Base-by-base conservation (phyloP, 2,113 vertebrate genomes). In the Greenwoodochromis staneri region DNA sequence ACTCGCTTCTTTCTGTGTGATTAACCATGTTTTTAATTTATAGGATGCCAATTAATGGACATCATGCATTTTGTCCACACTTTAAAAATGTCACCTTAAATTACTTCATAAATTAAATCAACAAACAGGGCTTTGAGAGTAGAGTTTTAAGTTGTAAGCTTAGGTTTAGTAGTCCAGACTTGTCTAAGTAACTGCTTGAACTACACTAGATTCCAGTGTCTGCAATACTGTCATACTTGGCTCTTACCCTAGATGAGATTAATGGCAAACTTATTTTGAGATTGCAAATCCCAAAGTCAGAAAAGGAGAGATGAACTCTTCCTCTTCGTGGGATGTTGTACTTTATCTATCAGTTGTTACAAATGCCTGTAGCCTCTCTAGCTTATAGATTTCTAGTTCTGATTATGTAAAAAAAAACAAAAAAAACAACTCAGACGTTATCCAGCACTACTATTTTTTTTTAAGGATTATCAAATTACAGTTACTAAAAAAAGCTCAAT, bases 341-440 rank as follows among this genome's bases (percentile, higher is more conserved):
- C 2, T 61, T 61, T 17, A 61, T 59, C 27, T 59, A 59, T 17
- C 29, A 17, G 14, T 61, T 61, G 29, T 61, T 61, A 61, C 57
- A 61, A 17, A 61, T 61, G 27, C 29, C 57, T 31, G 14, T 31
- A 31, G 14, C 29, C 27, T 61, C 8, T 34, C 59, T 63, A n/a
- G 31, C 9, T 66, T 19, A 38, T 36, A n/a, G 17, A 19, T 34
- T 17, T 63, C 16, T 36, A 31, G 16, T 63, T 63, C 29, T 63
- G 31, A 57, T 57, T 57, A 14, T 14, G 12, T 57, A 13, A 14
- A 27, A 27, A 53, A 55, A 13, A 0, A 0, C 0, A 2, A 61
- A 17, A 17, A 61, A 61, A n/a, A 9, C 5, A 54, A 31, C 29
- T 61, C 16, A 34, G 27, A 31, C 1, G 1, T 61, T 61, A 9